Evolutionary conservation across 2,113 vertebrate species (phyloP), one percentile per base, ranked within the genome.

Genomic region (Gobius niger): DNA sequence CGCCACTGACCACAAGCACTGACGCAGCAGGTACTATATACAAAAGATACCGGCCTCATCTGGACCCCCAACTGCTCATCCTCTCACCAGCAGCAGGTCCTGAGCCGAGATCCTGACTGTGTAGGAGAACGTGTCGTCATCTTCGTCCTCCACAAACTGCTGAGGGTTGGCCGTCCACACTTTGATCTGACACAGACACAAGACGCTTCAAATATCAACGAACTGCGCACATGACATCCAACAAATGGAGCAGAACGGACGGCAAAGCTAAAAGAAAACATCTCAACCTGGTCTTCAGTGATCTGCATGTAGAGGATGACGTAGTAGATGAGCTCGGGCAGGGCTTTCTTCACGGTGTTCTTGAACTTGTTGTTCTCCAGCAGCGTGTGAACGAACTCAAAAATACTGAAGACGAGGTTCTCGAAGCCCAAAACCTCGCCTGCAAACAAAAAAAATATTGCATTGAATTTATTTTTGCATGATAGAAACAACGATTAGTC

Each of bases 221-320:
- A 19, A 19, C n/a, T 3, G 18, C n/a, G 16, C 7, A 8, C 8
- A 16, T 9, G 18, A 11, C 16, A 19, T 19, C 19, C 19, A 4
- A 24, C 24, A 34, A 34, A 34, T 4, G 24, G 24, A 52, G n/a
- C 7, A 52, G 16, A 52, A 18, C 16, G 50, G n/a, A 52, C 16
- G n/a, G n/a, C n/a, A 52, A 52, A 52, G 16, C 51, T 34, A 34
- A 34, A 54, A 41, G 12, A 13, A 11, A 1, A 9, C 15, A 12
- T 5, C 9, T 67, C 67, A 78, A 93, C 93, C 93, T 93, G 93
- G 74, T 99, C 97, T 80, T 99, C 98, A 0, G 98, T 99, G 91
- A 99, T 99, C 86, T 99, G 98, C 97, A 99, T 98, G 85, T 99
- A 99, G 15, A 99, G 92, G 76, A 98, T 97, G 88, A 99, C 87